Conservation (phyloP, 2,888 invertebrate genomes). For the Eutolmus rufibarbis region DNA sequence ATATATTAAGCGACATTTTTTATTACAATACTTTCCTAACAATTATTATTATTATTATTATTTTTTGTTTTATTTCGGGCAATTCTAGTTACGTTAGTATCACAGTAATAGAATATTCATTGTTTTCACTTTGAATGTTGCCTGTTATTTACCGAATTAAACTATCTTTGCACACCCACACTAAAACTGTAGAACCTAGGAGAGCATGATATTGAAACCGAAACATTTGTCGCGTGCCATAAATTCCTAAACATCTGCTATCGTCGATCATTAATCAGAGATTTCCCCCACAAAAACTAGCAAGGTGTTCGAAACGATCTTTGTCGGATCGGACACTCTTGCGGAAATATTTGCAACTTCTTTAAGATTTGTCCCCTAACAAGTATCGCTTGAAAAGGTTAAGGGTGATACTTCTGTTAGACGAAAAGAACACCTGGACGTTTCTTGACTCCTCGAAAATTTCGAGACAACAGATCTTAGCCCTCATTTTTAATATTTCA, state of each 20-base stretch:
- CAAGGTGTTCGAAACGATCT: not conserved
- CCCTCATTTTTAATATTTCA: constrained; percentile 5
- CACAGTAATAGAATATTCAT: too few relatives aligned
- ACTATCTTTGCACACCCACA: not conserved
- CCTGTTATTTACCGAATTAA: too few relatives aligned
- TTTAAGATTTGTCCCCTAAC: not conserved
- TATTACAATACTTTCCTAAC: too few relatives aligned
- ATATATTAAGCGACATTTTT: too few relatives aligned
- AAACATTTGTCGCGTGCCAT: not conserved
- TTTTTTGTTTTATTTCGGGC: too few relatives aligned
- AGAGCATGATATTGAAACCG: not conserved
- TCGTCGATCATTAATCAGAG: not conserved
- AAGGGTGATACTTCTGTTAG: not conserved
- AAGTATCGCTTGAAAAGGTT: not conserved
- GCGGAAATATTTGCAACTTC: not conserved
- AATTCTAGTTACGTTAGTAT: too few relatives aligned
- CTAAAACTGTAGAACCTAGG: not conserved
- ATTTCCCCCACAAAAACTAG: not conserved
- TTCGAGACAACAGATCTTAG: not conserved
- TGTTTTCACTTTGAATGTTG: too few relatives aligned
- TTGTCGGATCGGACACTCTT: not conserved
- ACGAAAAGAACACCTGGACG: not conserved
- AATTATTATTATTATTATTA: too few relatives aligned
- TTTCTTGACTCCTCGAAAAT: constrained; percentile 1
- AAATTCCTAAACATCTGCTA: not conserved